These are phyloP conservation scores for Tringa solitaria DNA, from an alignment of 2,113 vertebrate genomes.

Conservation along the genomic window DNA sequence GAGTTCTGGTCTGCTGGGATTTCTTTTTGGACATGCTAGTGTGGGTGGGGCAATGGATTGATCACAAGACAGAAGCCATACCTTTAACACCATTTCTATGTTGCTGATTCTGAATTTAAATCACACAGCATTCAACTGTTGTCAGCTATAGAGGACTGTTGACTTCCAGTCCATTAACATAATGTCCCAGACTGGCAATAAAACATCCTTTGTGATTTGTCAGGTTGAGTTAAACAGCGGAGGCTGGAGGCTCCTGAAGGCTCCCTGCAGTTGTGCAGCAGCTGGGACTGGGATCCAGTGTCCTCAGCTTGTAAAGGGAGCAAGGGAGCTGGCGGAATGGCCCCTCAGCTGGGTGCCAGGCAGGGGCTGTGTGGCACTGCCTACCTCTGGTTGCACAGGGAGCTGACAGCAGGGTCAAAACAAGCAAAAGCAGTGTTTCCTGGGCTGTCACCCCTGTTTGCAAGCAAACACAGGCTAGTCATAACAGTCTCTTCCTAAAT, in stretches of 20 bases:
- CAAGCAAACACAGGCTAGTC: background rate
- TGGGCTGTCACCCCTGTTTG: background rate
- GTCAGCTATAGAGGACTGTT: background rate
- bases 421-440: background rate
- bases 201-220: background rate
- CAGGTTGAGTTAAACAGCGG: background rate
- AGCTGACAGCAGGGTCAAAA: background rate
- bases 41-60: background rate
- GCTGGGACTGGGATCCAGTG: background rate
- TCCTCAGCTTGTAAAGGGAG: background rate
- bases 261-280: background rate
- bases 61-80: background rate
- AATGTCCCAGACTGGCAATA: background rate
- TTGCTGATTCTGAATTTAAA: background rate
- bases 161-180: background rate
- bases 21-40: background rate
- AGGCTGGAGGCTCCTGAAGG: background rate
- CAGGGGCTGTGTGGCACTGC: background rate
- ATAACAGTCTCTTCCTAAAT: background rate
- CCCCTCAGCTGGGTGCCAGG: background rate
- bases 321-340: background rate
- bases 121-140: background rate
- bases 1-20: background rate
- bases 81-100: background rate
- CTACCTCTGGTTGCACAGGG: background rate